These are phyloP conservation scores for Lates calcarifer DNA, from an alignment of 2,113 vertebrate genomes.

Conservation along the genomic window DNA sequence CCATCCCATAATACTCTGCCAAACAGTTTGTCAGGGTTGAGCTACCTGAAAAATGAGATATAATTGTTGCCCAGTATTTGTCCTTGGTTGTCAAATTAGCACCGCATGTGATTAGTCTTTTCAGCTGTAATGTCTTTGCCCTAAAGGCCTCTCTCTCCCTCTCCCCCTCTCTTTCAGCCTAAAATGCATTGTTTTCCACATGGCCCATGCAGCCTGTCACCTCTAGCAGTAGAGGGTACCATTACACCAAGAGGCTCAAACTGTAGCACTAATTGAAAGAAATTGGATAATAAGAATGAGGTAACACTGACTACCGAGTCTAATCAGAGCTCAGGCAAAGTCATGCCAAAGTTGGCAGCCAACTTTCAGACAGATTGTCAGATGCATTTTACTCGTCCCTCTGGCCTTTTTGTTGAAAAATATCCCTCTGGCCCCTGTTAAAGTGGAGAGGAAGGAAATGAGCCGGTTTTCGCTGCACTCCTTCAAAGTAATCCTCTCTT, in stretches of 20 bases:
- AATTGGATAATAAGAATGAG: constrained; percentile 40
- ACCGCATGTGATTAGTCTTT: constrained; percentile 43
- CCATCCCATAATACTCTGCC: constrained; percentile 6
- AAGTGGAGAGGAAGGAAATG: constrained; percentile 19
- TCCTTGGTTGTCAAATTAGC: constrained; percentile 57
- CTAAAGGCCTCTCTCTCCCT: constrained; percentile 14
- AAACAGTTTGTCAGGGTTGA: constrained; percentile 40
- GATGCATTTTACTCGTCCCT: constrained; percentile 2
- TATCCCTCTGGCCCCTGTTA: neutral
- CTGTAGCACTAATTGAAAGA: constrained; percentile 52
- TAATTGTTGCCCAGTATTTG: constrained; percentile 52
- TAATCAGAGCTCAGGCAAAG: constrained; percentile 39
- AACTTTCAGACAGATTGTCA: constrained; percentile 49
- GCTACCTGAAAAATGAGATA: constrained; percentile 44
- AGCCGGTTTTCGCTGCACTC: constrained; percentile 16
- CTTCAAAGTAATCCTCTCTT: constrained; percentile 42
- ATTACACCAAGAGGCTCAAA: constrained; percentile 3
- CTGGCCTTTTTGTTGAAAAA: neutral
- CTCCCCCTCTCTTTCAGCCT: neutral
- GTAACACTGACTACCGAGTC: constrained; percentile 12
- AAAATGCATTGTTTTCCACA: constrained; percentile 24
- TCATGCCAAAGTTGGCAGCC: constrained; percentile 38
- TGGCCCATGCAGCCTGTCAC: neutral
- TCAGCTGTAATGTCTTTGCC: constrained; percentile 24
- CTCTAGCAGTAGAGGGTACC: neutral